These are phyloP conservation scores for Leptinotarsa lineolata DNA, from an alignment of 1,140 invertebrate species.

Conservation along the genomic window DNA sequence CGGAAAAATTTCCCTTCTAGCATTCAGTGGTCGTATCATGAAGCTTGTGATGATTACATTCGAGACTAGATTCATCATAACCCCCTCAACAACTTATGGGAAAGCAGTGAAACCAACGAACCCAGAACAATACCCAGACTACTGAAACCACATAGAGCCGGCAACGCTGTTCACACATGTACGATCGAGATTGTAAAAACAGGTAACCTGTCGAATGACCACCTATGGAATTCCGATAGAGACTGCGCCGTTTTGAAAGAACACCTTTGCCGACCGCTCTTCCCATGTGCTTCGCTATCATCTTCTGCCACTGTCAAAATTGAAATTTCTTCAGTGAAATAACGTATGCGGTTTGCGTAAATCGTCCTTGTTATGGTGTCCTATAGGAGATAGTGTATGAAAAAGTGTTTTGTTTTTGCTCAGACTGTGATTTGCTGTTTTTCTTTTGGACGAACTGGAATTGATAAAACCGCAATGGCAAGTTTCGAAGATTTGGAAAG, in stretches of 20 bases:
- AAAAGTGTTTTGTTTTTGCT: not conserved
- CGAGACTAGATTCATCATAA: too few species aligned
- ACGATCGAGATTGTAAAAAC: conserved; percentile 23
- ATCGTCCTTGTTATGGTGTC: not conserved
- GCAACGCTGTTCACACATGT: conserved; percentile 1
- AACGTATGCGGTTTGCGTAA: not conserved
- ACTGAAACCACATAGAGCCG: not conserved
- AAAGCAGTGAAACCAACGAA: not conserved
- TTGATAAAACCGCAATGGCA: not conserved
- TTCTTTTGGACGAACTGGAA: not conserved
- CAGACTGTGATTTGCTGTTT: not conserved
- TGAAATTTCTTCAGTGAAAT: conserved; percentile 12
- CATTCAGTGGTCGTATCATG: too few species aligned
- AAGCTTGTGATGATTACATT: too few species aligned
- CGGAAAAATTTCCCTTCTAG: not conserved
- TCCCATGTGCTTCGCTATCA: conserved; percentile 23
- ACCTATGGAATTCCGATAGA: conserved; percentile 19
- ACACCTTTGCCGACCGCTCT: not conserved
- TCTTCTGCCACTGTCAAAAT: conserved; percentile 21
- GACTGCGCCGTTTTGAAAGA: conserved; percentile 23
- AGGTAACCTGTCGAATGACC: conserved; percentile 23
- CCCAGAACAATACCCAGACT: not conserved
- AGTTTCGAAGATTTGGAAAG: conserved; percentile 24
- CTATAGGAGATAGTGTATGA: not conserved
- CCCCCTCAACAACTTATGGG: too few species aligned